Evolutionary conservation across 2,888 invertebrate species (phyloP), one percentile per base, ranked within the genome.

Genomic region (Tenthredo notha): DNA sequence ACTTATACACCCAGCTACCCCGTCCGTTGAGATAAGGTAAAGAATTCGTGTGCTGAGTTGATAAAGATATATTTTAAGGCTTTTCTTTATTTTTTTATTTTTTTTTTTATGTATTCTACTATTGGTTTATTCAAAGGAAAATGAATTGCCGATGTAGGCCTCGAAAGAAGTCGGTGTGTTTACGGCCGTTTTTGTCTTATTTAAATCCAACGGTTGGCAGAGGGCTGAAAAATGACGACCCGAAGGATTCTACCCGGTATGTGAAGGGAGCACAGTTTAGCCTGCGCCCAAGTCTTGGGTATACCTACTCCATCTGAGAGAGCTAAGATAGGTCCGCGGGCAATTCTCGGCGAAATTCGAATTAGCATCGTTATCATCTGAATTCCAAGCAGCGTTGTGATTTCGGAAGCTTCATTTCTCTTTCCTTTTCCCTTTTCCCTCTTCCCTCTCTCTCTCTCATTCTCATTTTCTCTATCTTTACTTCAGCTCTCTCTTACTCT

Each of bases 331-430:
- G 54, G 47, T 40, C 77, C 47, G 77, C 77, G 54, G 77, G 80
- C 61, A 80, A 80, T 40, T 61, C 58, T 58, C 37, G 18, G 61
- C 37, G 61, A 80, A 61, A 80, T 80, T 80, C 61, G 58, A 80
- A 80, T 80, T 58, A 80, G 80, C 80, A 80, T 80, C 61, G 80
- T 80, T 80, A 80, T 80, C 80, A 61, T 80, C 40, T 58, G 80
- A 80, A 80, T 80, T 37, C 61, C 58, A 80, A 80, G 58, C 58
- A 61, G 58, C 50, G 80, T 37, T 80, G 61, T 61, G 80, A 58
- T 80, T 58, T 61, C 15, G 25, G 80, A 61, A 80, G 80, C 80
- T 80, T 61, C 58, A 58, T 40, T 80, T 40, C 47, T 61, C 37
- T 61, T 61, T 40, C 40, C 25, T 37, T 15, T 15, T 15, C 21